Base-by-base conservation (phyloP, 2,113 vertebrate species). In the Rattus rattus region DNA sequence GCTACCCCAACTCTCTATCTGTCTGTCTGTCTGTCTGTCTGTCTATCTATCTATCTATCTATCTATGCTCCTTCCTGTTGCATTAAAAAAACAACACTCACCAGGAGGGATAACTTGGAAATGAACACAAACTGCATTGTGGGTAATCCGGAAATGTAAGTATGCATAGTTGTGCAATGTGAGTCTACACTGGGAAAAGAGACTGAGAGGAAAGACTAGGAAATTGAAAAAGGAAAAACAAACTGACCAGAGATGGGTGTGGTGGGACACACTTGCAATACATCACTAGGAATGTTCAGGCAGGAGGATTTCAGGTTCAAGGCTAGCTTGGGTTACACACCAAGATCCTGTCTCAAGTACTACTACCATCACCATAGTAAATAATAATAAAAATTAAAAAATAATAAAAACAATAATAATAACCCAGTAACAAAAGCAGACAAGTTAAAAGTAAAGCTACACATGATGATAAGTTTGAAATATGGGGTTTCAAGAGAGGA, bases 51-150 rank as follows among this genome's bases (percentile, higher is more conserved):
- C 61, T 63, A 63, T 63, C 61, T 24, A 63, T 61, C 20, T 61
- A 63, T 63, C 20, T 67, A 36, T 36, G 30, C 13, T 36, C 14
- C 30, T 5, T 69, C 30, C 67, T 14, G 36, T 13, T 5, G 16
- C 30, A 36, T 36, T 33, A 16, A 33, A 69, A 65, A 63, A 63
- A 65, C 67, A 69, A 33, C 67, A 67, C 28, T 69, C 54, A 24
- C 6, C 28, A 22, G 11, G 22, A 26, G 5, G 59, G 52, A 52
- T 2, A 0, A 0, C 2, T 19, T 14, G 30, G 63, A 75, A n/a
- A 85, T 59, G 28, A 47, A 26, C 0, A 11, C 30, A 67, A 47
- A 81, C 59, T 0, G 1, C 70, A 49, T 20, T 43, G 61, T 65
- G 59, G 61, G 39, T 65, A n/a, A 65, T 28, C 33, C 19, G 65